Evolutionary conservation across 2,888 invertebrate species (phyloP).

Genomic region (Hirtodrosophila alboralis): DNA sequence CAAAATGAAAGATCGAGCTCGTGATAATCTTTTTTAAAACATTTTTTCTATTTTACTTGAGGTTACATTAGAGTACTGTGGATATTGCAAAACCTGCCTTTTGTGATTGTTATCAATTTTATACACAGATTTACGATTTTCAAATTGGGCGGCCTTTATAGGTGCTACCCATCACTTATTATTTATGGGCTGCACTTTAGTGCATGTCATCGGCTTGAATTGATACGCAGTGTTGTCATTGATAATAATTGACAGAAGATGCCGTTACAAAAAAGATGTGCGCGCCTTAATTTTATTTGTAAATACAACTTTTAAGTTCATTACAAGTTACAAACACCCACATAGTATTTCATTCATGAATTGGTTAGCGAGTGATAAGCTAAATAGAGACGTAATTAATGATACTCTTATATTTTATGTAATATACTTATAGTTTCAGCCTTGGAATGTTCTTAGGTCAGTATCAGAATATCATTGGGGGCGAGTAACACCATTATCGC

Average conservation of each 20-base stretch:
- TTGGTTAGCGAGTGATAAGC: constrained; percentile 31
- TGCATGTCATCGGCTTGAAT: constrained; percentile 23
- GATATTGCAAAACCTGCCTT: no score
- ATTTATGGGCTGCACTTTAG: constrained; percentile 35
- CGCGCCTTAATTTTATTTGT: constrained; percentile 24
- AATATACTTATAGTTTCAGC: constrained; percentile 29
- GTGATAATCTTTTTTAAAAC: no score
- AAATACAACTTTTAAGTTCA: constrained; percentile 11
- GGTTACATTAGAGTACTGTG: no score
- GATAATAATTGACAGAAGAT: constrained; percentile 26
- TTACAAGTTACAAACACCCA: constrained; percentile 16
- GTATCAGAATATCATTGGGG: constrained; percentile 32
- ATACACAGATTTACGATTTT: neutral
- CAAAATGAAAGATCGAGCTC: no score
- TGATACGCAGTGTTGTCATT: constrained; percentile 20
- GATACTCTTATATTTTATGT: constrained; percentile 18
- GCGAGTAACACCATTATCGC: constrained; percentile 55
- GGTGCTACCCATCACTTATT: neutral
- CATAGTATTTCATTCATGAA: constrained; percentile 27
- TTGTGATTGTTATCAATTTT: neutral
- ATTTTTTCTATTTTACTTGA: no score
- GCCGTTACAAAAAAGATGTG: constrained; percentile 30
- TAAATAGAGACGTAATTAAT: constrained; percentile 39
- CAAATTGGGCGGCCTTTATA: constrained; percentile 8
- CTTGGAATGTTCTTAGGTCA: constrained; percentile 44